Base-by-base conservation (phyloP, 2,888 invertebrate species). In the Panorpa germanica region DNA sequence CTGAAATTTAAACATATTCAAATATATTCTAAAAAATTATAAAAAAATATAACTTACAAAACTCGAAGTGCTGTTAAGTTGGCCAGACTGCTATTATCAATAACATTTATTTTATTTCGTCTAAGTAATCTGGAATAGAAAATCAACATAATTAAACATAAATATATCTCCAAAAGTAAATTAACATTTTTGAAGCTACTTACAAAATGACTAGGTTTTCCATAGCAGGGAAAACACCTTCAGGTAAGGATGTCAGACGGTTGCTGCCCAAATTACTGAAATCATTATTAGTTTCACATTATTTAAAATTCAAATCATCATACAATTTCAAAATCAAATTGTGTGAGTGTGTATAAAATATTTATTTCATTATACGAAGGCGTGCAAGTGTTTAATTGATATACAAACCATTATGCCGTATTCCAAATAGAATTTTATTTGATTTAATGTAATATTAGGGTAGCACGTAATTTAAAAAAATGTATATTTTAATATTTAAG, bases 51-150 rank as follows among this genome's bases (percentile, higher is more conserved):
- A 62, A 81, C 90, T 85, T 63, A 91, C 90, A 91, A 57, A 42
- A 85, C 72, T 53, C 72, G 67, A 38, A 93, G 64, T 40, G 70
- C 70, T 35, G 74, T 72, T 43, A 86, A 62, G 56, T 76, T 74
- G 42, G 60, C 57, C 53, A 93, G 86, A 33, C 85, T 81, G 41
- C 70, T 67, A 41, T 70, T 69, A 42, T 76, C 70, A 45, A 93
- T 76, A 49, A 65, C 59, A 39, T 64, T 60, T 50, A 93, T 77
- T 57, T 72, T 73, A 63, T 93, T 93, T 47, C 81, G 65, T 50
- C 78, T 77, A 49, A 91, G 63, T 46, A 85, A 67, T 50, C 90
- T 91, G 68, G 36, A 59, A 62, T 37, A 41, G 37, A 36, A 40
- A 38, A 38, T 16, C 11, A 34, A 33, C 35, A 18, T 28, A 8